A percentile compares a stretch with the other conserved stretches of the same genome.
phyloP scores from a whole-genome alignment of 1,140 invertebrate species.

The Pogonomyrmex barbatus region DNA sequence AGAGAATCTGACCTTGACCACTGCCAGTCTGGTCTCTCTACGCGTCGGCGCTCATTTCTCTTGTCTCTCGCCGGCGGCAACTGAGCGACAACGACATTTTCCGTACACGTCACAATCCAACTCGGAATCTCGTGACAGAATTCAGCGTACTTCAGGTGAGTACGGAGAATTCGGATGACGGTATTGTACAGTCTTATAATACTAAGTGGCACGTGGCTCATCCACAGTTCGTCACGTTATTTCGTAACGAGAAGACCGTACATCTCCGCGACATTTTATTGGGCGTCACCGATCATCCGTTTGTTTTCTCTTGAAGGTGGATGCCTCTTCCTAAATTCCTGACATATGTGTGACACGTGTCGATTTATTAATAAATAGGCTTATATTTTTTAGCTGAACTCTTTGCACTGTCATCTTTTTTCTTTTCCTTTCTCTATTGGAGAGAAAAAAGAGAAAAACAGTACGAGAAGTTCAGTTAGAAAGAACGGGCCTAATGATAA shows the following conservation, averaged over 20 bases:
- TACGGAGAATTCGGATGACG: background rate
- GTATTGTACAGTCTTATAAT: background rate
- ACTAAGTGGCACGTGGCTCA: background rate
- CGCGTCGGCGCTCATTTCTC: background rate
- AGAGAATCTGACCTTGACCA: background rate
- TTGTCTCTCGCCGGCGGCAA: background rate
- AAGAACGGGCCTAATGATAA: background rate
- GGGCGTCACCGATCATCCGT: slow-evolving; percentile 35
- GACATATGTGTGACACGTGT: slow-evolving; percentile 34
- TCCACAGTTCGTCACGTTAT: slow-evolving; percentile 17
- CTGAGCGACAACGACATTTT: background rate
- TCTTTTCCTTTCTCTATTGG: too few species aligned
- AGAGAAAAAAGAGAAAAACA: too few species aligned
- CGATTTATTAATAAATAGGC: background rate
- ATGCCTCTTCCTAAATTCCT: background rate
- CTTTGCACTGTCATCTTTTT: too few species aligned
- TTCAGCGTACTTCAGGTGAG: slow-evolving; percentile 15
- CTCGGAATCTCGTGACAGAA: background rate
- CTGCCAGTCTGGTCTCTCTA: background rate
- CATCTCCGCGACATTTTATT: background rate
- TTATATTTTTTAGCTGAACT: too few species aligned
- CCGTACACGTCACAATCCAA: background rate
- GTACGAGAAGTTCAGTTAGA: too few species aligned
- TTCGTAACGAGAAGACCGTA: slow-evolving; percentile 24
- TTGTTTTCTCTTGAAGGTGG: background rate